Conservation (phyloP, 2,797 vertebrate species). For the Melanotaenia parkinsoni region DNA sequence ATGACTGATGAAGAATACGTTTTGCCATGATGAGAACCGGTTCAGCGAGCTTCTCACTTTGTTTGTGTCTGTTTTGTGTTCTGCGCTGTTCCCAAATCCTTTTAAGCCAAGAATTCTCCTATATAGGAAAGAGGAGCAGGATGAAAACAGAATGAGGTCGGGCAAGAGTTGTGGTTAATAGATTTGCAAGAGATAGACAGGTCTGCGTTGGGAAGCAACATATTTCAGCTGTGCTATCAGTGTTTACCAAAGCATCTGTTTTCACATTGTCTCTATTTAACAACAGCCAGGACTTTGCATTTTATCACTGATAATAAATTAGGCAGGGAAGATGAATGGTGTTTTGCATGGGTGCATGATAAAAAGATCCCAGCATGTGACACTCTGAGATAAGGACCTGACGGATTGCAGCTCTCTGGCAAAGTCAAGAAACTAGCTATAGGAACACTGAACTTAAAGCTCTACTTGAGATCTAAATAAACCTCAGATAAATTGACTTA, state of each 20-base stretch:
- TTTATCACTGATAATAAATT: slow-evolving; percentile 81
- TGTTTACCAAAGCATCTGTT: slow-evolving; percentile 82
- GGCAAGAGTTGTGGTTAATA: slow-evolving; percentile 66
- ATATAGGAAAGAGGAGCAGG: slow-evolving; percentile 38
- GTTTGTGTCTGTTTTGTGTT: slow-evolving; percentile 70
- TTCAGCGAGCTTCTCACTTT: slow-evolving; percentile 48
- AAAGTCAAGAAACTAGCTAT: slow-evolving; percentile 79
- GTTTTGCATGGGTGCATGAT: slow-evolving; percentile 87
- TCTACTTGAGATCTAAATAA: slow-evolving; percentile 44
- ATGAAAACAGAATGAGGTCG: slow-evolving; percentile 63
- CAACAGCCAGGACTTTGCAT: slow-evolving; percentile 73
- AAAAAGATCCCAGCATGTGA: slow-evolving; percentile 80
- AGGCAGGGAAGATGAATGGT: slow-evolving; percentile 83
- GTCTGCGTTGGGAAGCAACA: slow-evolving; percentile 72
- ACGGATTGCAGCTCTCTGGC: slow-evolving; percentile 79
- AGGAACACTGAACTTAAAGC: slow-evolving; percentile 69
- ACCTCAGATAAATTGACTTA: slow-evolving; percentile 46
- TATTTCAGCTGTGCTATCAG: slow-evolving; percentile 81
- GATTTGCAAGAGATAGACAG: slow-evolving; percentile 72
- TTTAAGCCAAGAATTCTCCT: slow-evolving; percentile 38
- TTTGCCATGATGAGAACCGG: slow-evolving; percentile 50
- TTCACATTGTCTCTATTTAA: slow-evolving; percentile 66
- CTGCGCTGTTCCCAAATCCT: slow-evolving; percentile 37
- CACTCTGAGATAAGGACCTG: slow-evolving; percentile 80
- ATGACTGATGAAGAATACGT: slow-evolving; percentile 62